These are phyloP conservation scores for Syrmaticus mikado DNA, from an alignment of 2,113 vertebrate species.

Conservation along the genomic window DNA sequence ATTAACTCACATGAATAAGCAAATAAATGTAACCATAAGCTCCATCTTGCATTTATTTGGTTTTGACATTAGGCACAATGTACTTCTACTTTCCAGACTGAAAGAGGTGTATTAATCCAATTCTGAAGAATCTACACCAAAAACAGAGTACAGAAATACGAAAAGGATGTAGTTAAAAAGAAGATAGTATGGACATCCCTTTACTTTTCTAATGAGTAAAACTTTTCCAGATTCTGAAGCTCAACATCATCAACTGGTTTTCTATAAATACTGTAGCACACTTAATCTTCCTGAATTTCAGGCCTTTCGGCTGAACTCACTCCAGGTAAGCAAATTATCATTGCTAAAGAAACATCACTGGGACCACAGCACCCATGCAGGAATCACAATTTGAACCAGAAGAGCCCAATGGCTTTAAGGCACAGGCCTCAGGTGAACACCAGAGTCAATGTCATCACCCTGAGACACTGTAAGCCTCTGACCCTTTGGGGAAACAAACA, in stretches of 20 bases:
- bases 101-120: background rate
- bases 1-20: background rate
- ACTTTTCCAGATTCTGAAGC: background rate
- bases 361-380: background rate
- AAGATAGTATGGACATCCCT: background rate
- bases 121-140: background rate
- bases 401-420: background rate
- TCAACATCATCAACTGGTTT: background rate
- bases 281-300: background rate
- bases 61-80: background rate
- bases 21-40: background rate
- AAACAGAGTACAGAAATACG: background rate
- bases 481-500: background rate
- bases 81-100: background rate
- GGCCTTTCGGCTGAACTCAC: background rate
- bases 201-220: background rate
- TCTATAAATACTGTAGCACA: background rate
- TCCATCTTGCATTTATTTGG: conserved; percentile 42
- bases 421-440: background rate
- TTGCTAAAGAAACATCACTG: background rate
- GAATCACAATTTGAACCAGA: background rate
- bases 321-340: background rate
- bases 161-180: accelerated
- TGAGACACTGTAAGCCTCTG: background rate
- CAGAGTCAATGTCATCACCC: background rate